A percentile compares a stretch with the other conserved stretches of the same genome.
phyloP scores from a whole-genome alignment of 2,797 vertebrate genomes.

The Cyprinodon diabolis region DNA sequence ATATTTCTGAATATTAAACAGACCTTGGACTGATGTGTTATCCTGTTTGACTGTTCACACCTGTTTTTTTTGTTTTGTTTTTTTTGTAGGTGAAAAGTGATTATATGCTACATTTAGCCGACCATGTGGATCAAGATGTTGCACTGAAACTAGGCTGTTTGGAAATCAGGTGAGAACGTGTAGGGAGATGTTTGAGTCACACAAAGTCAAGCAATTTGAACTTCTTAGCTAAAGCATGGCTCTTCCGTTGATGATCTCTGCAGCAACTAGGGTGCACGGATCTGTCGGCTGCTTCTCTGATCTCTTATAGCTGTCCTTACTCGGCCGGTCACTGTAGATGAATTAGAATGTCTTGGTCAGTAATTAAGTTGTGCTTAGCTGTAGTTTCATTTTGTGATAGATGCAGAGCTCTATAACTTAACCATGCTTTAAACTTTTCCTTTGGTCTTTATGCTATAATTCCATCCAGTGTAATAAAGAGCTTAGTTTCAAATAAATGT shows the following conservation, averaged over 20 bases:
- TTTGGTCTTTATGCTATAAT: background rate
- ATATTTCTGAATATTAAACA: background rate
- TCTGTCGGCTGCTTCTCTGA: too few relatives aligned
- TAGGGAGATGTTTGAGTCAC: background rate
- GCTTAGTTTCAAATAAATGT: background rate
- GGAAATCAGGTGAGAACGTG: constrained; percentile 90
- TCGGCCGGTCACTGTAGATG: too few relatives aligned
- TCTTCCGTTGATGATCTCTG: too few relatives aligned
- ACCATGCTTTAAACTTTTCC: too few relatives aligned
- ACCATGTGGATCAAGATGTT: constrained; percentile 97
- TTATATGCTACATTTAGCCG: constrained; percentile 95
- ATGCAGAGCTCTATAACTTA: too few relatives aligned
- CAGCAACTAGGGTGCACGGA: too few relatives aligned
- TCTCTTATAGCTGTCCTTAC: too few relatives aligned
- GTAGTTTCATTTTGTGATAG: too few relatives aligned
- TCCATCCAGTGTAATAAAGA: background rate
- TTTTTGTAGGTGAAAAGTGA: constrained; percentile 91
- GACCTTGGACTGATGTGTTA: background rate
- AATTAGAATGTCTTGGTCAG: too few relatives aligned
- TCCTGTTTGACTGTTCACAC: background rate
- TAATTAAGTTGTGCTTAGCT: too few relatives aligned
- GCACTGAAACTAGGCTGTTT: constrained; percentile 98
- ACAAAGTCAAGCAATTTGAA: background rate
- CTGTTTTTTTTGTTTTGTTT: background rate
- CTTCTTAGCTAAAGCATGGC: background rate